Evolutionary conservation across 2,113 vertebrate genomes (phyloP).

Genomic region (Callorhinus ursinus): DNA sequence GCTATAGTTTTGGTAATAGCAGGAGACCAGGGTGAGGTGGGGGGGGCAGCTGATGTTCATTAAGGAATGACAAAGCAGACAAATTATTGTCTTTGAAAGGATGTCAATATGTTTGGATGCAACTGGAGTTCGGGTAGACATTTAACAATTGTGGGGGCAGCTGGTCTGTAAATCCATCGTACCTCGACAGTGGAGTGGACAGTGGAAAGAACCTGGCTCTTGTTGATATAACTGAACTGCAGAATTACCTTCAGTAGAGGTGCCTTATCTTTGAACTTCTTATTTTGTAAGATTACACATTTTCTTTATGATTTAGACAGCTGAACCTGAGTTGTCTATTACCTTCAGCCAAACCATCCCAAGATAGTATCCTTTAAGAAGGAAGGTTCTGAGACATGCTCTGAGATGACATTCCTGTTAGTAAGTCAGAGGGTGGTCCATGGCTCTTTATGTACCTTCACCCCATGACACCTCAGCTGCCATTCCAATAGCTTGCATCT

Average conservation of each 20-base stretch:
- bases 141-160: neutral
- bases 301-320: neutral
- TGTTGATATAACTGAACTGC: neutral
- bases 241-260: neutral
- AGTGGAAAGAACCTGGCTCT: neutral
- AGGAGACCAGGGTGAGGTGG: neutral
- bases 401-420: neutral
- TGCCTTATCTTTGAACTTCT: neutral
- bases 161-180: neutral
- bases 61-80: neutral
- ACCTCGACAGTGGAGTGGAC: neutral
- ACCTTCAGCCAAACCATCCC: neutral
- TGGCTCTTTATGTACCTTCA: neutral
- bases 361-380: neutral
- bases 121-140: neutral
- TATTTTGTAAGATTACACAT: neutral
- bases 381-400: neutral
- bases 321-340: neutral
- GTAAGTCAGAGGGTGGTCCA: neutral
- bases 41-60: neutral
- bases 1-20: neutral
- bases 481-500: neutral
- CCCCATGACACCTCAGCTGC: neutral
- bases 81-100: neutral
- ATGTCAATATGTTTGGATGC: neutral